A percentile compares a stretch with the other conserved stretches of the same genome.
phyloP scores from a whole-genome alignment of 1,140 invertebrate species.

The Agrilus planipennis region DNA sequence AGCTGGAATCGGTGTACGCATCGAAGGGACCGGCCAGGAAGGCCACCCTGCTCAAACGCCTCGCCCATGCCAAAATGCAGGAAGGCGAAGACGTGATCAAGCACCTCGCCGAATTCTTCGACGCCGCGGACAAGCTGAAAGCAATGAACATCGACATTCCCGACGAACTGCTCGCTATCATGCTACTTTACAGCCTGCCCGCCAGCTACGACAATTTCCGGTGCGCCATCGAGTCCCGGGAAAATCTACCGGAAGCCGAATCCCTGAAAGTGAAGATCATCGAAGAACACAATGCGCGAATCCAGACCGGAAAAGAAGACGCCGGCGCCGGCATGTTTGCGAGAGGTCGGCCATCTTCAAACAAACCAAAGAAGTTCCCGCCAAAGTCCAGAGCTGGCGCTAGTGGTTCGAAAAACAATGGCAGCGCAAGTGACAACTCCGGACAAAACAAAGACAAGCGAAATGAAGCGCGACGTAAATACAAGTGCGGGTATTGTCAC shows the following conservation, averaged over 20 bases:
- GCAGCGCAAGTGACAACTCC: no score
- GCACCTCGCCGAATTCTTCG: conserved; percentile 7
- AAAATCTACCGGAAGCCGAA: conserved; percentile 14
- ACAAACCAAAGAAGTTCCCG: no score
- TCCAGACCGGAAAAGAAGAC: no score
- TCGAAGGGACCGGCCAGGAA: conserved; percentile 13
- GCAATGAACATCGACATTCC: conserved; percentile 11
- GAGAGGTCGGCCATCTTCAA: no score
- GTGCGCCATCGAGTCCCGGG: conserved; percentile 17
- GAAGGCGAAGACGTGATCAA: conserved; percentile 11
- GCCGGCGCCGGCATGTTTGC: no score
- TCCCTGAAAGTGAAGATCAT: neutral
- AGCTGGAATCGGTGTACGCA: conserved; percentile 9
- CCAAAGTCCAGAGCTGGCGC: no score
- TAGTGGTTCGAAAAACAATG: no score
- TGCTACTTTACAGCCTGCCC: conserved; percentile 21
- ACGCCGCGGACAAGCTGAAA: conserved; percentile 10
- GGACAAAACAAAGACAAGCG: no score
- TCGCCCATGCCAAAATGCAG: conserved; percentile 11
- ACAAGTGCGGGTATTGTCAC: no score
- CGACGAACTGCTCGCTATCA: conserved; percentile 15
- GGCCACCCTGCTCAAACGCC: conserved; percentile 8
- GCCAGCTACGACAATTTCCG: conserved; percentile 18
- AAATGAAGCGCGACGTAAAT: no score
- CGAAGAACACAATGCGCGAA: neutral